Evolutionary conservation across 2,888 invertebrate genomes (phyloP).

Genomic region (Brenthis hecate): DNA sequence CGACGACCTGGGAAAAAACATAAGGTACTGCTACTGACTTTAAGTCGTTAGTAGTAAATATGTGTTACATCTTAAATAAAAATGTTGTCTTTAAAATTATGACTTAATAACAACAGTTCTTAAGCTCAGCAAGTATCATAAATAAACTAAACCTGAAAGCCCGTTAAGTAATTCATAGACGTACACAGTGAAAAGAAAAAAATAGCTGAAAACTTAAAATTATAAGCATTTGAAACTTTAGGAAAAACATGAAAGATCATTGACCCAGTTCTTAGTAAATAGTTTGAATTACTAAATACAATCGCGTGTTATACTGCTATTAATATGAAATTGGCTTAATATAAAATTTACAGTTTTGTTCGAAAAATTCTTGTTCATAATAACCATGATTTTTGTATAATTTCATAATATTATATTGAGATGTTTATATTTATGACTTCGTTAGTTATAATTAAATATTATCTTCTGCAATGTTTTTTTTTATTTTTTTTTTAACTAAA

Average conservation of each 20-base stretch:
- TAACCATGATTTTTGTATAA: constrained; percentile 21
- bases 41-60: no score
- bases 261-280: constrained; percentile 39
- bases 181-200: constrained; percentile 6
- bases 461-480: no score
- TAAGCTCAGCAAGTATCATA: not conserved
- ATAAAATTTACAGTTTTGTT: constrained; percentile 36
- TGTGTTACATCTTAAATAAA: no score
- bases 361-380: constrained; percentile 31
- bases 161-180: constrained; percentile 7
- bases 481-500: no score
- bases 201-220: constrained; percentile 5
- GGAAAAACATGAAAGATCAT: constrained; percentile 32
- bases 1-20: no score
- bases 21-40: no score
- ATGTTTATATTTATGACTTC: no score
- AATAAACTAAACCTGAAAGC: not conserved
- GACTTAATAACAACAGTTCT: not conserved
- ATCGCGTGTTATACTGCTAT: constrained; percentile 37
- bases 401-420: not conserved
- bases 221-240: constrained; percentile 5
- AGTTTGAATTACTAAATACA: constrained; percentile 29
- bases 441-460: no score
- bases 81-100: no score
- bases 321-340: constrained; percentile 32